Base-by-base conservation (phyloP, 2,888 invertebrate species). In the Sabellastarte sp. region DNA sequence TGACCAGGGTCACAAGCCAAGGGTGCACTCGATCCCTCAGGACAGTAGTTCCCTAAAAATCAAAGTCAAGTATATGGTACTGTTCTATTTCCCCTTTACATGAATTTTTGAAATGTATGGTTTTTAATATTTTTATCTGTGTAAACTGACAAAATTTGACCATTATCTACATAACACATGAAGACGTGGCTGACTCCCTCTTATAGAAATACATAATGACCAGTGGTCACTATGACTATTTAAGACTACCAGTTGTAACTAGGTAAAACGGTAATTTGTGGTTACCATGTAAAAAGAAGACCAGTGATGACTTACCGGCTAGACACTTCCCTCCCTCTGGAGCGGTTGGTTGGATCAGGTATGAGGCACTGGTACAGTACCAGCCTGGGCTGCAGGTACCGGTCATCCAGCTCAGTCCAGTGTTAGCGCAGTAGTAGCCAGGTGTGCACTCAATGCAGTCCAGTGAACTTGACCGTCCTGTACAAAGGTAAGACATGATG, bases 271-370 rank as follows among this genome's bases (percentile, higher is more conserved):
- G n/a, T n/a, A n/a, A n/a, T n/a, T n/a, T n/a, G n/a, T n/a, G n/a
- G n/a, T n/a, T n/a, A n/a, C n/a, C n/a, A n/a, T n/a, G n/a, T n/a
- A n/a, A n/a, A n/a, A n/a, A n/a, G n/a, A n/a, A n/a, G n/a, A n/a
- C n/a, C n/a, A n/a, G n/a, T n/a, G n/a, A n/a, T 5, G 10, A 52
- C 61, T 51, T 60, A 75, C 80, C 79, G 58, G 79, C 73, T 1
- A 75, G 41, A 74, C 80, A 81, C 61, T 74, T 74, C 4, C 78
- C 80, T n/a, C 81, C 81, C 66, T 80, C 75, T n/a, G 79, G 77
- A 41, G 69, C 60, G 1, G 73, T 61, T 0, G 81, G 79, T 32
- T 77, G 76, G 24, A 76, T 72, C 4, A 77, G 68, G 60, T 52
- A 69, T 0, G 81, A 77, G 20, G 66, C 68, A 5, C 61, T 30